Base-by-base conservation (phyloP, 53 echinoderm and acorn worm species). In the Henricia sp. region DNA sequence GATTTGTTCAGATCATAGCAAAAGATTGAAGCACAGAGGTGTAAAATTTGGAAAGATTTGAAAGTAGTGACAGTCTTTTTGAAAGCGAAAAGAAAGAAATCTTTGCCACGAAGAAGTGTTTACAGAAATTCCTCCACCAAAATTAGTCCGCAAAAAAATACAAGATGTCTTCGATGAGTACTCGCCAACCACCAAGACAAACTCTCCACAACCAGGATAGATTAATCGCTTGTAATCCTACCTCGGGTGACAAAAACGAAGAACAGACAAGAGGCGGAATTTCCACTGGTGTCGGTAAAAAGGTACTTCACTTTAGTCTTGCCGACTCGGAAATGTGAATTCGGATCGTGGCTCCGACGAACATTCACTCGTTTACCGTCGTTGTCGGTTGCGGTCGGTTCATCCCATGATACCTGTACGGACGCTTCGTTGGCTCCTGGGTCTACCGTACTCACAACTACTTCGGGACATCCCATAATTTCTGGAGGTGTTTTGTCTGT, bases 231-330 rank as follows among this genome's bases (percentile, higher is more conserved):
- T 8, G 40, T 24, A 12, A 60, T 40, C 64, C 21, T 64, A 80
- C 80, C 80, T 80, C 80, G 42, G 12, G 24, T 64, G 80, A 80
- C 32, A 48, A 27, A 21, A 19, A 80, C 64, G 23, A 60, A 46
- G 43, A 80, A 80, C 28, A 80, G 34, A 19, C 80, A 80, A 4
- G 80, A 62, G 19, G 62, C 63, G 0, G 34, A 29, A 6, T 80
- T 80, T 2, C 80, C 64, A 23, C 80, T 80, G 21, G 35, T 58
- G 65, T 80, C 80, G n/a, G 57, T 64, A 50, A 80, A 80, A 25
- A 29, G 21, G 23, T 80, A 80, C 57, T 80, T 63, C 48, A 80
- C 80, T 46, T 62, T 62, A 12, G 62, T 62, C 64, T 48, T 42
- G 64, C 80, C 80, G 6, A 48, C 17, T 17, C 9, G 29, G 64